These are phyloP conservation scores for Gadopsis marmoratus DNA, from an alignment of 2,797 vertebrate species.

Conservation along the genomic window DNA sequence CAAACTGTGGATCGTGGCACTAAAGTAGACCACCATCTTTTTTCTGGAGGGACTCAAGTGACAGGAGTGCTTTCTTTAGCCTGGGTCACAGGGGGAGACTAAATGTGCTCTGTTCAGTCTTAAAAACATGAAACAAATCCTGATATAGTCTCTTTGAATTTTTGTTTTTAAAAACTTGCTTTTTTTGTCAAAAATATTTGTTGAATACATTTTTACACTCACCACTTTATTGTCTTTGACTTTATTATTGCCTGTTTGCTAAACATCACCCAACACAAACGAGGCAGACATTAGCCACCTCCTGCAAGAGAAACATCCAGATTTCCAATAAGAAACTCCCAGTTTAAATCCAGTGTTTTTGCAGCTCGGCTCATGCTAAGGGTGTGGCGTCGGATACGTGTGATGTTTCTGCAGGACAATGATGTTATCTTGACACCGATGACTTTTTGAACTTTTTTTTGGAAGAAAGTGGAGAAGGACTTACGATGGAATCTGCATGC, in stretches of 20 bases:
- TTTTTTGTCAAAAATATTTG: neutral
- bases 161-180: no score
- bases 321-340: constrained; percentile 18
- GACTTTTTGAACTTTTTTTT: constrained; percentile 56
- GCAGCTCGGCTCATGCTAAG: neutral
- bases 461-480: constrained; percentile 30
- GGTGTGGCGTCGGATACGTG: constrained; percentile 1
- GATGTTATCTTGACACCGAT: constrained; percentile 4
- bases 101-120: constrained; percentile 21
- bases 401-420: no score
- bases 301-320: neutral
- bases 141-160: constrained; percentile 18
- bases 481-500: constrained; percentile 27
- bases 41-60: constrained; percentile 34
- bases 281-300: neutral
- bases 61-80: constrained; percentile 50
- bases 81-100: constrained; percentile 17
- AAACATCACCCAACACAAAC: constrained; percentile 45
- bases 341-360: neutral
- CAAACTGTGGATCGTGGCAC: constrained; percentile 29
- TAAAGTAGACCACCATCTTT: constrained; percentile 48
- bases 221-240: neutral
- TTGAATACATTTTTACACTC: neutral
- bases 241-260: constrained; percentile 35
- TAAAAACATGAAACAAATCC: constrained; percentile 21